Evolutionary conservation across 2,797 vertebrate species (phyloP).

Genomic region (Melanitta fusca): DNA sequence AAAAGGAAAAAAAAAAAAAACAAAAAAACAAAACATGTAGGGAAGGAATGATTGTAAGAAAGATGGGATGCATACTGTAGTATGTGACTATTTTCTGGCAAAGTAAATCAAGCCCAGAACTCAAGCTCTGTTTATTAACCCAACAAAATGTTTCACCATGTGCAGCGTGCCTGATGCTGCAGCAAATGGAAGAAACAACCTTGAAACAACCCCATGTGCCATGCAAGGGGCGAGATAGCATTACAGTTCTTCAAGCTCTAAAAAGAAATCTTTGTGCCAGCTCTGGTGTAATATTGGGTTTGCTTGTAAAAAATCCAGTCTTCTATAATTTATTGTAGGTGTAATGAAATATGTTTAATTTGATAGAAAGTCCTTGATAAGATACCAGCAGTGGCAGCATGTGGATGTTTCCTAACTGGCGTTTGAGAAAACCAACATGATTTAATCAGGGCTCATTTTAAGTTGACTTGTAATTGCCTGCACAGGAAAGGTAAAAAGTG

Average conservation of each 20-base stretch:
- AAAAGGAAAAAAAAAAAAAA: accelerated
- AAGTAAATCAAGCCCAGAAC: not conserved
- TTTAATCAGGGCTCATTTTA: constrained; percentile 72
- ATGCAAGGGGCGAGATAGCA: not conserved
- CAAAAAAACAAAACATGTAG: not conserved
- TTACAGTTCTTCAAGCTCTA: not conserved
- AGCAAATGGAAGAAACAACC: not conserved
- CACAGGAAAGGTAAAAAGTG: constrained; percentile 62
- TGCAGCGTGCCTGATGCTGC: not conserved
- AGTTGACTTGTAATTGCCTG: constrained; percentile 72
- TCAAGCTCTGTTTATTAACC: not conserved
- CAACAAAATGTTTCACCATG: not conserved
- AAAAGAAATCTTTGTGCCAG: constrained; percentile 9
- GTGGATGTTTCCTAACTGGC: constrained; percentile 34
- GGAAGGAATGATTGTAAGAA: not conserved
- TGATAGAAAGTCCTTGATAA: constrained; percentile 65
- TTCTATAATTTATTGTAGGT: constrained; percentile 56
- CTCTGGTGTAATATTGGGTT: constrained; percentile 4
- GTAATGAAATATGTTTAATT: constrained; percentile 70
- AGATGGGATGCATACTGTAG: not conserved
- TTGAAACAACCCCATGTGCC: not conserved
- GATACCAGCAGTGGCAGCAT: constrained; percentile 13
- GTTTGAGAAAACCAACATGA: constrained; percentile 59
- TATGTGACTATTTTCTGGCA: not conserved
- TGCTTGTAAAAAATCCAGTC: not conserved